Conservation (phyloP, 2,888 invertebrate genomes). For the Drosophila mimetica region DNA sequence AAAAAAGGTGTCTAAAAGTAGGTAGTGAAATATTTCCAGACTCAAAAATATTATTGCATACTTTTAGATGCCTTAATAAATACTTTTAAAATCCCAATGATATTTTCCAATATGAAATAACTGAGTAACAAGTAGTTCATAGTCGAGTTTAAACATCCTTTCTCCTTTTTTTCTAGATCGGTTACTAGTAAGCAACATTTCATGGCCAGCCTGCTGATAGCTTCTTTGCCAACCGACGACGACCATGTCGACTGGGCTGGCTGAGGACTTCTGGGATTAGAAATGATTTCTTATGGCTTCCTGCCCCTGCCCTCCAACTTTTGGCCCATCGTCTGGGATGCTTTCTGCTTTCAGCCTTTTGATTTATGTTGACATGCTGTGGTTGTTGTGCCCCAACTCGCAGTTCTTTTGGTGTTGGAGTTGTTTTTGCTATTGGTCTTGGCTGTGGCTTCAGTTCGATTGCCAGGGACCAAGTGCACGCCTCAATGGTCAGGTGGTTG, state of each 20-base stretch:
- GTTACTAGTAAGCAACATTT: slow-evolving; percentile 67
- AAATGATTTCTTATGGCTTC: slow-evolving; percentile 75
- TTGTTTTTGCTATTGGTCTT: slow-evolving; percentile 45
- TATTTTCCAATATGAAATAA: neutral
- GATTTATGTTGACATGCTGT: slow-evolving; percentile 82
- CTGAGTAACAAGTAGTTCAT: neutral
- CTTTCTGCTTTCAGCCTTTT: slow-evolving; percentile 65
- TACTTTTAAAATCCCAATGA: no score
- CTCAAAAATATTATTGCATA: no score
- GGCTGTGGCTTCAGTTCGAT: slow-evolving; percentile 50
- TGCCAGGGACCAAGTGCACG: slow-evolving; percentile 62
- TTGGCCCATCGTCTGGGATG: slow-evolving; percentile 27
- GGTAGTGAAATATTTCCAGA: no score
- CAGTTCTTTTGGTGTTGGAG: slow-evolving; percentile 25
- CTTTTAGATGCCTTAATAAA: no score
- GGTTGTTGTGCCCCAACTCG: slow-evolving; percentile 39
- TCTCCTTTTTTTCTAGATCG: slow-evolving; percentile 24
- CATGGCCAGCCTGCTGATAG: slow-evolving; percentile 63
- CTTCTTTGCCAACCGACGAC: slow-evolving; percentile 44
- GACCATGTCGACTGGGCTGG: slow-evolving; percentile 47
- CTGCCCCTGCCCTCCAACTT: slow-evolving; percentile 14
- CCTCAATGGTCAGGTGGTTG: slow-evolving; percentile 71
- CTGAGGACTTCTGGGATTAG: slow-evolving; percentile 75
- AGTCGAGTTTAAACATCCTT: neutral
- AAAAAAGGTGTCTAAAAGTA: no score